Conservation (phyloP, 2,797 vertebrate genomes). For the Xiphorhynchus erythropygius region DNA sequence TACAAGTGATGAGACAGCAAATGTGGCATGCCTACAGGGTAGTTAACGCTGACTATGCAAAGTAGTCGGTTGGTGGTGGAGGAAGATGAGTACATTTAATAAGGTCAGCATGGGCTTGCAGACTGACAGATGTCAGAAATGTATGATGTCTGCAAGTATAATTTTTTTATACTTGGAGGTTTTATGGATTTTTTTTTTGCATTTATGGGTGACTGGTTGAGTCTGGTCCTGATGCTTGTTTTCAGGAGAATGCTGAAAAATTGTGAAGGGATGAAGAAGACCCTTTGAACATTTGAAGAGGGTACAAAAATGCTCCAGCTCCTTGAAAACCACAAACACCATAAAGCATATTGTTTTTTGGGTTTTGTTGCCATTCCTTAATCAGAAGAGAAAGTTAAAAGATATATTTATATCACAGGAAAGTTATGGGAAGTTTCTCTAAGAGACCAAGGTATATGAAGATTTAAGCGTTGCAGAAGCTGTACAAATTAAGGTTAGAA, state of each 20-base stretch:
- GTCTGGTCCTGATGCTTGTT: neutral
- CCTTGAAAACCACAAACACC: neutral
- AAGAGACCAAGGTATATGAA: neutral
- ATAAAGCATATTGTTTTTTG: neutral
- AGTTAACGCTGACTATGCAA: neutral
- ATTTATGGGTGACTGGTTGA: neutral
- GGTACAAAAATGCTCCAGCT: neutral
- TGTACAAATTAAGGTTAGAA: neutral
- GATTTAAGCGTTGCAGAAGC: neutral
- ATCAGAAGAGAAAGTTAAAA: neutral
- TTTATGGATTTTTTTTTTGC: neutral
- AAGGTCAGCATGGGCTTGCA: neutral
- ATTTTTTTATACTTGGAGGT: neutral
- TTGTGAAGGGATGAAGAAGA: neutral
- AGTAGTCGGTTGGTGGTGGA: neutral
- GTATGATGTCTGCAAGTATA: neutral
- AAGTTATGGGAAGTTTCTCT: neutral
- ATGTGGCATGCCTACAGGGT: neutral
- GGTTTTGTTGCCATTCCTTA: neutral
- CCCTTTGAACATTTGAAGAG: neutral
- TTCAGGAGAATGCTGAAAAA: neutral
- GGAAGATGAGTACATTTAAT: neutral
- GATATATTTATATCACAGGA: neutral
- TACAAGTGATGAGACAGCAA: neutral
- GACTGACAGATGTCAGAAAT: neutral